A percentile compares a stretch with the other conserved stretches of the same genome.
Evolutionary conservation across 2,888 invertebrate species (phyloP).

Genomic region (Phyto melanocephala): DNA sequence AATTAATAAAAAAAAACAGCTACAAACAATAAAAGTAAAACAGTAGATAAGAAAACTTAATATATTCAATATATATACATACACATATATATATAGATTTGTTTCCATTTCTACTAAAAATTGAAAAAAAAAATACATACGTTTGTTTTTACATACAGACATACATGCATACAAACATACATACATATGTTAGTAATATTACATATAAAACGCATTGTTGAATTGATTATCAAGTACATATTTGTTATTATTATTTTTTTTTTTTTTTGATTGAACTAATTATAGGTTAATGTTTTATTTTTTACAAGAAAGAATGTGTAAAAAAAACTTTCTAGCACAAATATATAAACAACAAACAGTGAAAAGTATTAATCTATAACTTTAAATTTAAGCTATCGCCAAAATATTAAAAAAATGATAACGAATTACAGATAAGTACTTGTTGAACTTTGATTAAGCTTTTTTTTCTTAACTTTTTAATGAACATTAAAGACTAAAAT

Average conservation of each 20-base stretch:
- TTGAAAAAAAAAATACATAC: not conserved
- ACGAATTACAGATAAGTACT: not conserved
- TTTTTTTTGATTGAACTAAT: not conserved
- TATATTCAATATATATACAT: not conserved
- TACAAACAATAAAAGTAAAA: constrained; percentile 27
- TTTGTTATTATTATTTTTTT: too few species aligned
- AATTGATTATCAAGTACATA: constrained; percentile 2
- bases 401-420: too few species aligned
- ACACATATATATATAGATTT: not conserved
- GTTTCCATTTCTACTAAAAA: not conserved
- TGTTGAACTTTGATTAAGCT: not conserved
- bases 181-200: not conserved
- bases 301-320: too few species aligned
- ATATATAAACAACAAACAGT: too few species aligned
- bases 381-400: too few species aligned
- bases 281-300: constrained; percentile 1
- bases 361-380: too few species aligned
- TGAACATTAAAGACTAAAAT: too few species aligned
- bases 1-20: not conserved
- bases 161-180: too few species aligned
- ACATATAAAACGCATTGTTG: constrained; percentile 1
- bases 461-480: too few species aligned
- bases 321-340: too few species aligned
- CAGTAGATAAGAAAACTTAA: constrained; percentile 24
- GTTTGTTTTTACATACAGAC: too few species aligned